Base-by-base conservation (phyloP, 2,888 invertebrate genomes). In the Dermolepida albohirtum region DNA sequence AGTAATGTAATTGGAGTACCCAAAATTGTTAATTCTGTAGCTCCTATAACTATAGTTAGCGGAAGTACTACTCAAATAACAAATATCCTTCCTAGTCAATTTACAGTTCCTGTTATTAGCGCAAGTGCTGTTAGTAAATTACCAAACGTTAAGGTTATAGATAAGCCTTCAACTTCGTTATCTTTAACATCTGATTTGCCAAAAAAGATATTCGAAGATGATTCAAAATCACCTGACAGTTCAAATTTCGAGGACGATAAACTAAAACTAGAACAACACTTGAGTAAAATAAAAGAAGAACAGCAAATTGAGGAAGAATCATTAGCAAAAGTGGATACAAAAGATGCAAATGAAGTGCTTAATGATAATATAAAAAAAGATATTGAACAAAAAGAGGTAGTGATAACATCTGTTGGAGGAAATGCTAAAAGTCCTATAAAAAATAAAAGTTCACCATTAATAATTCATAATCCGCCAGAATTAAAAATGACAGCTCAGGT, bases 151-250 rank as follows among this genome's bases (percentile, higher is more conserved):
- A 83, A 82, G 74, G 82, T 86, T 81, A 74, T 83, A 84, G 73
- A 87, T 84, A 74, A 84, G 73, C 81, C 82, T 2, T 80, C 81
- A 0, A 71, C 75, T n/a, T 79, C 82, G 2, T 71, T 83, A 65
- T 89, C 89, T 0, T 86, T 88, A 71, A 82, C 88, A 50, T 86
- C 87, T 43, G 82, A 85, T 0, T 81, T 89, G 14, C 89, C 90
- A 0, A 89, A 88, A 6, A 89, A 89, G 78, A 89, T 89, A 76
- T 89, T 90, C 77, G 89, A 90, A 79, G 89, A 90, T 74, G 89
- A 89, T 72, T 88, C 87, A 0, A 87, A 88, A 0, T 89, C 89
- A 0, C 89, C 89, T 0, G 89, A 89, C 66, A 84, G 81, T 75
- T 81, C 82, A 0, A 81, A 81, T 67, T 82, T 81, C 69, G 83